Percentiles rank a stretch among this genome's conserved stretches.
phyloP scores from a whole-genome alignment of 2,113 vertebrate species.

The Mustela lutreola region DNA sequence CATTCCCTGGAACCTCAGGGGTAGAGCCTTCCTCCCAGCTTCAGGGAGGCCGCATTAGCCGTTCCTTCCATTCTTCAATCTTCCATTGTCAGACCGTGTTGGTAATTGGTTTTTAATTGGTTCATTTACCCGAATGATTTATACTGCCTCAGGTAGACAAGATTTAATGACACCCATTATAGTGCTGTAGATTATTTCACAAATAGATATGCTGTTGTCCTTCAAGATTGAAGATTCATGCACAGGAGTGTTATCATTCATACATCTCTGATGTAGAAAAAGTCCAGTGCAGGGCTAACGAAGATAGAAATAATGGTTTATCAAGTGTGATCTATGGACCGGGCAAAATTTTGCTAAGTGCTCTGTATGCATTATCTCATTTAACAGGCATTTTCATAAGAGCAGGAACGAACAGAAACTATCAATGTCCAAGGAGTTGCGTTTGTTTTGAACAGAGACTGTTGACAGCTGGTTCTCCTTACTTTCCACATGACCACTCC shows the following conservation, averaged over 20 bases:
- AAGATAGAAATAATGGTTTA: constrained; percentile 51
- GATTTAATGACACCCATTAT: constrained; percentile 84
- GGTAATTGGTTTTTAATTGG: constrained; percentile 85
- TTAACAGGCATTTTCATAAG: constrained; percentile 48
- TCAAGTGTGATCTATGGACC: neutral
- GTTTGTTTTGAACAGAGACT: neutral
- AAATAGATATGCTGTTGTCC: constrained; percentile 82
- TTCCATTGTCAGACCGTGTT: constrained; percentile 78
- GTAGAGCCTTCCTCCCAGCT: constrained; percentile 49
- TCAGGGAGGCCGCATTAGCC: constrained; percentile 36
- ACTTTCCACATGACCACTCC: neutral
- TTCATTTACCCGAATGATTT: constrained; percentile 86
- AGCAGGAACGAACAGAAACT: constrained; percentile 28
- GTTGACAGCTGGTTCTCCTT: neutral
- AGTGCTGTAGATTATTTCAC: constrained; percentile 80
- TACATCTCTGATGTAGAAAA: constrained; percentile 39
- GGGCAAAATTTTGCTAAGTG: neutral
- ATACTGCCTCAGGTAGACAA: constrained; percentile 85
- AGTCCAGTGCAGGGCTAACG: neutral
- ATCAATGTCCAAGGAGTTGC: neutral
- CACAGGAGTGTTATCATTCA: constrained; percentile 53
- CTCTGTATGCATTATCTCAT: constrained; percentile 54
- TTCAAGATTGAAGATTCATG: constrained; percentile 79
- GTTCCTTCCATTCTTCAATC: constrained; percentile 72
- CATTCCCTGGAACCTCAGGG: constrained; percentile 74